Evolutionary conservation across 2,113 vertebrate genomes (phyloP), one percentile per base, ranked within the genome.

Genomic region (Corydoras maculifer): DNA sequence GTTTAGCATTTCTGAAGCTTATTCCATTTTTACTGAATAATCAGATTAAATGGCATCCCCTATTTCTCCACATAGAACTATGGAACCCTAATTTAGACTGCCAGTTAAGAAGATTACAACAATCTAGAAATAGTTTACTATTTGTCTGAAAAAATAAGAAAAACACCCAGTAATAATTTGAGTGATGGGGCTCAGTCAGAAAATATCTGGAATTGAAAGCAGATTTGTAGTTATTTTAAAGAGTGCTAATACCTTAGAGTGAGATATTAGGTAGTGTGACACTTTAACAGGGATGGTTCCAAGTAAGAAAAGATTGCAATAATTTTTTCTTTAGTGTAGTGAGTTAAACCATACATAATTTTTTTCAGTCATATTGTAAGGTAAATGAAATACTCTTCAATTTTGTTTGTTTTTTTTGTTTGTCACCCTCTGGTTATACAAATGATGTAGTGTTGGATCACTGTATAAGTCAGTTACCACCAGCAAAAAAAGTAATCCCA

Each of bases 401-500:
- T 15, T 12, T 31, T 55, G 12, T 58, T 53, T 73, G 25, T 51
- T 13, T 63, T 2, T 49, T 43, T 5, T 55, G 11, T 43, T 5
- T 55, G 11, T 61, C 31, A 54, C 31, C 59, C 31, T 73, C 51
- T 29, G 35, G 60, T 59, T 62, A 72, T 55, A 29, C 18, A 59
- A 70, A 58, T 50, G 48, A 65, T 61, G 59, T 55, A 14, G 10
- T 29, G 25, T 55, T 31, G 75, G 12, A 68, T 68, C 72, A n/a
- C 54, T 31, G 9, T 48, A 67, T 59, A 35, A 62, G 50, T 66
- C 49, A 61, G 48, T 57, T 25, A 55, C 55, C 57, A 72, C 14
- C 60, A 75, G 66, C 59, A 65, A 15, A 58, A 78, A 60, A 74
- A 65, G 57, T 64, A 58, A 69, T 60, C 43, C 55, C 59, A 57